Conservation (phyloP, 2,888 invertebrate genomes). For the Orthonevra nobilis region DNA sequence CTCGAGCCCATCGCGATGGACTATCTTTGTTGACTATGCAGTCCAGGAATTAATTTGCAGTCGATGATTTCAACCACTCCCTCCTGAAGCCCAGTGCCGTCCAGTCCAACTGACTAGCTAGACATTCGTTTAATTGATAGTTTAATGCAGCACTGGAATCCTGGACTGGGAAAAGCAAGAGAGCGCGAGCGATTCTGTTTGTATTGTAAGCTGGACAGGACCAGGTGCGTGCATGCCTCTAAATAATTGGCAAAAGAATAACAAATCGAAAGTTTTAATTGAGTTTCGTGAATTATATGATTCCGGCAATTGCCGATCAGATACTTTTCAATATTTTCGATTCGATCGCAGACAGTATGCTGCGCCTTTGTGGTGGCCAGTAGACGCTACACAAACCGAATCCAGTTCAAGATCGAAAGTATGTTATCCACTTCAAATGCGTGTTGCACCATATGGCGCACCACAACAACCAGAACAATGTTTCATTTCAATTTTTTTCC, state of each 20-base stretch:
- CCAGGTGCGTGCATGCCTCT: conserved; percentile 68
- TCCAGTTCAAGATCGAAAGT: conserved; percentile 56
- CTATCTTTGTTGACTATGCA: conserved; percentile 34
- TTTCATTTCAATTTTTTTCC: neutral
- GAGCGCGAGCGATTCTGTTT: neutral
- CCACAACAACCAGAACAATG: neutral
- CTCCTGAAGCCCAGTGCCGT: conserved; percentile 12
- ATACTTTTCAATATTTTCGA: conserved; percentile 60
- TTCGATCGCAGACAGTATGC: conserved; percentile 21
- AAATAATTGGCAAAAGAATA: conserved; percentile 68
- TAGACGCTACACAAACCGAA: neutral
- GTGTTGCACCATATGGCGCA: conserved; percentile 66
- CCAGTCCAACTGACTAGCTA: conserved; percentile 44
- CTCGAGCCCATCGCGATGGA: neutral
- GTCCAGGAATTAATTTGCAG: conserved; percentile 67
- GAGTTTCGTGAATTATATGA: conserved; percentile 69
- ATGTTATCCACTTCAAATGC: conserved; percentile 70
- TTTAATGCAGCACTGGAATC: conserved; percentile 65
- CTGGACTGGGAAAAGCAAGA: conserved; percentile 8
- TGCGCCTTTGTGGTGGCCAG: conserved; percentile 7
- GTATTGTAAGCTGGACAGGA: neutral
- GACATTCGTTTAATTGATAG: conserved; percentile 69
- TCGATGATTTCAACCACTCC: conserved; percentile 70
- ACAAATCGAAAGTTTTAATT: conserved; percentile 71
- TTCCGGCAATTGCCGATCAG: conserved; percentile 66